Evolutionary conservation across 2,797 vertebrate genomes (phyloP).

Genomic region (Cercopithecus hamlyni): DNA sequence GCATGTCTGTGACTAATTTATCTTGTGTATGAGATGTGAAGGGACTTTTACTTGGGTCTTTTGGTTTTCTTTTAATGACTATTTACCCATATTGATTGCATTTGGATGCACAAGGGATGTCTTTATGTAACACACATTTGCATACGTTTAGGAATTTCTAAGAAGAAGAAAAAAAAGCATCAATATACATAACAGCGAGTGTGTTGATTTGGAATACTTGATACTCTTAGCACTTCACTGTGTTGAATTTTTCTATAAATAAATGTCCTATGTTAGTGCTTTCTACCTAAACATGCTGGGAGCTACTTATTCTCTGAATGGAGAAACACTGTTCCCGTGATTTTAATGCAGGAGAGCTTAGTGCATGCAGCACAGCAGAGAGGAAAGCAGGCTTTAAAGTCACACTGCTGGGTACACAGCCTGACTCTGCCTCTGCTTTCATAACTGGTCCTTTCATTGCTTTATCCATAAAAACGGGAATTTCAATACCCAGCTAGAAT

Average conservation of each 20-base stretch:
- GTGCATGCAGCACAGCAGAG: rapidly evolving
- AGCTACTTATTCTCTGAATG: background rate
- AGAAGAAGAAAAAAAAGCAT: slow-evolving; percentile 62
- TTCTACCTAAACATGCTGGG: background rate
- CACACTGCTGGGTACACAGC: background rate
- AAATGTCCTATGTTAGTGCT: background rate
- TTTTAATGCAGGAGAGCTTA: background rate
- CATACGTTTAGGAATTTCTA: slow-evolving; percentile 69
- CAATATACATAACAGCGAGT: slow-evolving; percentile 28
- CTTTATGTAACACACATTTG: slow-evolving; percentile 77
- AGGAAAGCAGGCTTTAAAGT: background rate
- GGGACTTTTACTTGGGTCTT: slow-evolving; percentile 54
- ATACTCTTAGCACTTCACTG: slow-evolving; percentile 2
- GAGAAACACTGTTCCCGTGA: background rate
- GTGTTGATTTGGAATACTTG: slow-evolving; percentile 41
- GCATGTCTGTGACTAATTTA: slow-evolving; percentile 47
- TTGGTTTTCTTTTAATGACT: slow-evolving; percentile 63
- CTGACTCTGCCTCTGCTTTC: background rate
- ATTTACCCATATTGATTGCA: slow-evolving; percentile 68
- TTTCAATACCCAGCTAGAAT: background rate
- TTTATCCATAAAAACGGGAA: background rate
- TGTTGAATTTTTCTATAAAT: slow-evolving; percentile 27
- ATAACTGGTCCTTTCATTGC: background rate
- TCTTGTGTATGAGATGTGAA: slow-evolving; percentile 70
- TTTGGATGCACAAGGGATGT: slow-evolving; percentile 65